Evolutionary conservation across 2,113 vertebrate species (phyloP), one percentile per base, ranked within the genome.

Genomic region (Odocoileus hemionus): DNA sequence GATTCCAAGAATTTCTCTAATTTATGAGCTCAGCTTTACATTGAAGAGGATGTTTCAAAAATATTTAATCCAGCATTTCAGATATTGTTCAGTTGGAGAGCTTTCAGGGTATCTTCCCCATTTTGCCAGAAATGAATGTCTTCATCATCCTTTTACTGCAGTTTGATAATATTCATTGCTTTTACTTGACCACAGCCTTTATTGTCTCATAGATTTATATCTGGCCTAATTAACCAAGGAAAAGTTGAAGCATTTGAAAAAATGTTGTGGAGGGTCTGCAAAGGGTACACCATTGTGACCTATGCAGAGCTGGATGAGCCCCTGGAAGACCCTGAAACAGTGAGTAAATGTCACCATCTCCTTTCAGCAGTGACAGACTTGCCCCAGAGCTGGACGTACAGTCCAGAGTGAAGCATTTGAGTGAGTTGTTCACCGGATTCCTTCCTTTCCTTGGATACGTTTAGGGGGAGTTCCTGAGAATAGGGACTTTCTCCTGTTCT

Each of bases 221-320:
- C 99, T 43, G 99, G 99, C 5, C 99, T 99, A 58, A 99, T 99
- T 98, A 99, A 99, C 93, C 98, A 99, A 94, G 98, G 98, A 74
- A 99, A 99, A 98, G 99, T 99, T 0, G 99, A 99, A 97, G 99
- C 99, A 1, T 99, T 99, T 98, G 99, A 99, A 95, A 99, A 99
- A 92, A 99, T 99, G 99, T 98, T 99, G 54, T 99, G 99, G 99
- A 98, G 99, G 93, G 99, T 99, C 12, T 99, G 99, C 97, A 99
- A 99, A 98, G 99, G 99, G 36, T 99, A 99, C 95, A 99, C 99
- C 54, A 99, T 99, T 36, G 99, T 99, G 90, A 99, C 99, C 3
- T 99, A 99, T 3, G 99, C 99, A 0, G 99, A 99, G 94, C 93
- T 99, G 25, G 99, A 99, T 1, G 99, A 99, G n/a, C 98, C 98